Conservation (phyloP, 2,888 invertebrate genomes). For the Monochamus alternatus region DNA sequence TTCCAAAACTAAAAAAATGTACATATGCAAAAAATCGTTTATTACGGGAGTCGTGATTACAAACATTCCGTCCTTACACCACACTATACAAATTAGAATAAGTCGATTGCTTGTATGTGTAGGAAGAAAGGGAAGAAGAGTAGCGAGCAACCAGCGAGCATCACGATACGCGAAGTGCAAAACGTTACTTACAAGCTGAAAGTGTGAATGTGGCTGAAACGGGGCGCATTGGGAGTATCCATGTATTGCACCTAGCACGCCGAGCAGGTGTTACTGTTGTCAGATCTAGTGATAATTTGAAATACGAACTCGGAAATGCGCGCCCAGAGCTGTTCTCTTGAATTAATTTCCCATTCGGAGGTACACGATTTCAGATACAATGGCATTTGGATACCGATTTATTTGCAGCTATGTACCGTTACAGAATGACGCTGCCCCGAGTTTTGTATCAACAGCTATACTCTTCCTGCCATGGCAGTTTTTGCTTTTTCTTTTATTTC, state of each 20-base stretch:
- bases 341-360: slow-evolving; percentile 69
- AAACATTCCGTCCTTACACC: slow-evolving; percentile 40
- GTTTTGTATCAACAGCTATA: slow-evolving; percentile 2
- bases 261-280: slow-evolving; percentile 68
- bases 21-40: not conserved
- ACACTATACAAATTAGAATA: slow-evolving; percentile 53
- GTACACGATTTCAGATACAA: slow-evolving; percentile 64
- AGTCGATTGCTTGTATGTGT: slow-evolving; percentile 47
- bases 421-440: slow-evolving; percentile 27
- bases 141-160: slow-evolving; percentile 19
- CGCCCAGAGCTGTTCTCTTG: slow-evolving; percentile 65
- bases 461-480: not conserved
- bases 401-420: slow-evolving; percentile 54
- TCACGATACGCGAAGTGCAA: slow-evolving; percentile 45
- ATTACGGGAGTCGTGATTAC: slow-evolving; percentile 42
- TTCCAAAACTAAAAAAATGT: not conserved
- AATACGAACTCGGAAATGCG: slow-evolving; percentile 69
- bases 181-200: slow-evolving; percentile 43
- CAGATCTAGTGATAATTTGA: slow-evolving; percentile 69
- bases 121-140: slow-evolving; percentile 41
- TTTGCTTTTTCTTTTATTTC: too few relatives aligned
- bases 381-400: slow-evolving; percentile 60
- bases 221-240: slow-evolving; percentile 45
- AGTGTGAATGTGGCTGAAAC: slow-evolving; percentile 38
- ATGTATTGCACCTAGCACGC: slow-evolving; percentile 52